Percentiles rank a stretch among this genome's conserved stretches.
Conservation (phyloP, 2,888 invertebrate species). For the Netelia virgata region DNA sequence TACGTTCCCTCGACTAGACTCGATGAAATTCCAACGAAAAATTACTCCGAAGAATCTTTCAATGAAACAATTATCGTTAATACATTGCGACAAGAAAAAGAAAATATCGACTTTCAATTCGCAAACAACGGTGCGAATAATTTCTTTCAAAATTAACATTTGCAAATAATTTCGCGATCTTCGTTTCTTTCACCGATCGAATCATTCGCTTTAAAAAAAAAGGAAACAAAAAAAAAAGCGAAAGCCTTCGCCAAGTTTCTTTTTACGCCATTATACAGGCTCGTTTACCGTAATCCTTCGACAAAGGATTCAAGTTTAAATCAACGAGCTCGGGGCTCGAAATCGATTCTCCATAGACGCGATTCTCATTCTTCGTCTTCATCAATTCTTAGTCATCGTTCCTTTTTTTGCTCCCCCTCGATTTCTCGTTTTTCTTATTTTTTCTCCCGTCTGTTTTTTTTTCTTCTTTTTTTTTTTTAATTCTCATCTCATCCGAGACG, state of each 20-base stretch:
- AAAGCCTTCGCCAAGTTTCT: slow-evolving; percentile 5
- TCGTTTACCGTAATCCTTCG: slow-evolving; percentile 34
- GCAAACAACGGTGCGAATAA: background rate
- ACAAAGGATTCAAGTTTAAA: slow-evolving; percentile 26
- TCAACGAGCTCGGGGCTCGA: slow-evolving; percentile 19
- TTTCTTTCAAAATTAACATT: background rate
- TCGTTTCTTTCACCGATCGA: slow-evolving; percentile 4
- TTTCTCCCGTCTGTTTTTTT: too few species aligned
- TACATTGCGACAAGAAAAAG: too few species aligned
- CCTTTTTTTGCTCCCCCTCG: background rate
- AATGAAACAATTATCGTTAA: too few species aligned
- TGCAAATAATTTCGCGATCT: background rate
- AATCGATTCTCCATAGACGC: slow-evolving; percentile 41
- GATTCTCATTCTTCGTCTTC: slow-evolving; percentile 16
- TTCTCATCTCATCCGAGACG: slow-evolving; percentile 13
- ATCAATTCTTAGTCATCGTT: background rate
- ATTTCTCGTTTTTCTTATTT: background rate
- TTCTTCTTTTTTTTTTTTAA: background rate
- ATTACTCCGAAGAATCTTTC: too few species aligned
- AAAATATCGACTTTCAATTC: background rate
- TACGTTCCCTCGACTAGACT: too few species aligned
- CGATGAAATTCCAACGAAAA: too few species aligned
- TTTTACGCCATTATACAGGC: background rate
- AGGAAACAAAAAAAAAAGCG: slow-evolving; percentile 3
- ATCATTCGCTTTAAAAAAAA: slow-evolving; percentile 6